A percentile compares a stretch with the other conserved stretches of the same genome.
These are phyloP conservation scores for Microcebus jonahi DNA, from an alignment of 2,113 vertebrate species.

Conservation along the genomic window DNA sequence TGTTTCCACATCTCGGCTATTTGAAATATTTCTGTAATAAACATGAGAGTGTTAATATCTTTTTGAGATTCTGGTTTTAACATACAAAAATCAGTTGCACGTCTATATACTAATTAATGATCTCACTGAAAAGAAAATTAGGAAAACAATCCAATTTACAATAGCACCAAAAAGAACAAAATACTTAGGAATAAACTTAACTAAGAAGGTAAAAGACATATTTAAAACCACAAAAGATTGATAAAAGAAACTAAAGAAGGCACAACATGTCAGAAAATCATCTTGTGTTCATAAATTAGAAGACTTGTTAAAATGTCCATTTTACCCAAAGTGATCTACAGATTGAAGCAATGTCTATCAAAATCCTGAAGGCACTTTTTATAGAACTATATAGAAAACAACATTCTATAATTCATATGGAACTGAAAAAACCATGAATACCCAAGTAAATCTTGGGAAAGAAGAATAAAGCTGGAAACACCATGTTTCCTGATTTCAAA, in stretches of 20 bases:
- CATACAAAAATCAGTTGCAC: neutral
- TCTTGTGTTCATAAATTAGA: neutral
- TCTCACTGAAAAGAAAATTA: neutral
- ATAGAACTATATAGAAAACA: neutral
- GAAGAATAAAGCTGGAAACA: neutral
- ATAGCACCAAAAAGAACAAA: neutral
- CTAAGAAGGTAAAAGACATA: neutral
- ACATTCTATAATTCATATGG: neutral
- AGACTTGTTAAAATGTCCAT: neutral
- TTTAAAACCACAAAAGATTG: neutral
- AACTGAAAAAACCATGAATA: neutral
- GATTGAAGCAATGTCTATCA: neutral
- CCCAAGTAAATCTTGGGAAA: neutral
- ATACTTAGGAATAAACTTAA: neutral
- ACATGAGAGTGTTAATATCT: neutral
- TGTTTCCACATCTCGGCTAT: neutral
- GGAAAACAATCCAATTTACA: neutral
- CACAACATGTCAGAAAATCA: neutral
- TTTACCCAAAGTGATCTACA: neutral
- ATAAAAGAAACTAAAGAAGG: neutral
- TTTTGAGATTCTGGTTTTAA: neutral
- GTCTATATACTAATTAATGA: neutral
- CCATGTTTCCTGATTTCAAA: neutral
- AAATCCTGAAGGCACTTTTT: neutral
- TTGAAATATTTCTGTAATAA: neutral